phyloP scores from a whole-genome alignment of 2,797 vertebrate species.

The Ptychobarbus kaznakovi region DNA sequence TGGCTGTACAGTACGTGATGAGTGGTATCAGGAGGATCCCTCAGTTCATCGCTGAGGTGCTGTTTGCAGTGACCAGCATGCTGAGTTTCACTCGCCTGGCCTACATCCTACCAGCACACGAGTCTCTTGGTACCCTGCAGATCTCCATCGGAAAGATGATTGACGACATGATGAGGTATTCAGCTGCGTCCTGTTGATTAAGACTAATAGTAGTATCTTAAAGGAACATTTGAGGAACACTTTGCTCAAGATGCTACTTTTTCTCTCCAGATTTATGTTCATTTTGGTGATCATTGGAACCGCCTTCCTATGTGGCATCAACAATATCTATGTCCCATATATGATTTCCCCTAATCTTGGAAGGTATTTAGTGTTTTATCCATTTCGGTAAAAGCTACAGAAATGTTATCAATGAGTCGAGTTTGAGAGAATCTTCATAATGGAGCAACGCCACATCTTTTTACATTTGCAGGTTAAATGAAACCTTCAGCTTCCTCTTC shows the following conservation, averaged over 20 bases:
- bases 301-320: constrained; percentile 91
- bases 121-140: constrained; percentile 90
- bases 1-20: constrained; percentile 35
- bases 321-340: constrained; percentile 91
- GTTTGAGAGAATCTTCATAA: background rate
- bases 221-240: background rate
- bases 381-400: background rate
- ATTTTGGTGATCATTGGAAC: constrained; percentile 94
- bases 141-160: constrained; percentile 95
- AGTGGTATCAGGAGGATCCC: constrained; percentile 71
- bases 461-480: constrained; percentile 82
- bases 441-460: background rate
- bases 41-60: constrained; percentile 88
- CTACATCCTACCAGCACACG: constrained; percentile 90
- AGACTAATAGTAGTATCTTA: background rate
- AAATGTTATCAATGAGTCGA: background rate
- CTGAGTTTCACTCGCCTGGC: constrained; percentile 91
- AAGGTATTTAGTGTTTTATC: constrained; percentile 71
- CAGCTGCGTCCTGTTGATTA: background rate
- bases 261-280: constrained; percentile 84
- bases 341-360: constrained; percentile 82
- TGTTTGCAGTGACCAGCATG: constrained; percentile 93
- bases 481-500: constrained; percentile 91
- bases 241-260: background rate
- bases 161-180: constrained; percentile 90